phyloP scores from a whole-genome alignment of 2,888 invertebrate species.

The Camptogramma bilineatum region DNA sequence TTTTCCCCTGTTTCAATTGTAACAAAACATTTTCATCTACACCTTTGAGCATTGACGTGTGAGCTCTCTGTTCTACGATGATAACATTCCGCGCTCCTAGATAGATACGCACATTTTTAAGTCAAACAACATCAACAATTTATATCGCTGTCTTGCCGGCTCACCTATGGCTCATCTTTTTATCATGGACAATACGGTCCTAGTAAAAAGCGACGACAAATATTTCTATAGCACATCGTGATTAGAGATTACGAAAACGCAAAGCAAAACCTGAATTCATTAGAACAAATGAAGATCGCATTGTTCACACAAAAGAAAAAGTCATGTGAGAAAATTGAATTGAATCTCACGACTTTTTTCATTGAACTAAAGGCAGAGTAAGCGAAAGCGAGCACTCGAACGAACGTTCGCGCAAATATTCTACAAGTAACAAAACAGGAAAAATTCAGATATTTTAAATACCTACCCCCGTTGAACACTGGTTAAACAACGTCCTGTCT shows the following conservation, averaged over 20 bases:
- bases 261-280: slow-evolving; percentile 16
- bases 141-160: no score
- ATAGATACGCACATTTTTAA: no score
- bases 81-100: no score
- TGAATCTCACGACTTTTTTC: slow-evolving; percentile 54
- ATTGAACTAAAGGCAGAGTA: slow-evolving; percentile 26
- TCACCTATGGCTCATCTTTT: not conserved
- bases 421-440: not conserved
- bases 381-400: slow-evolving; percentile 12
- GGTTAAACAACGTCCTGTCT: no score
- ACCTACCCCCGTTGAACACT: no score
- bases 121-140: no score
- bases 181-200: not conserved
- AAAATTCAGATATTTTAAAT: no score
- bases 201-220: not conserved
- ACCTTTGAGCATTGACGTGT: no score
- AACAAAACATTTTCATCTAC: no score
- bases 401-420: not conserved
- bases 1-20: no score
- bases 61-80: no score
- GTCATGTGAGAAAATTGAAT: slow-evolving; percentile 49
- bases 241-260: slow-evolving; percentile 11
- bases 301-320: slow-evolving; percentile 40
- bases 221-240: not conserved
- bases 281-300: slow-evolving; percentile 31